These are phyloP conservation scores for Colostygia pectinataria DNA, from an alignment of 2,888 invertebrate genomes.

Conservation along the genomic window DNA sequence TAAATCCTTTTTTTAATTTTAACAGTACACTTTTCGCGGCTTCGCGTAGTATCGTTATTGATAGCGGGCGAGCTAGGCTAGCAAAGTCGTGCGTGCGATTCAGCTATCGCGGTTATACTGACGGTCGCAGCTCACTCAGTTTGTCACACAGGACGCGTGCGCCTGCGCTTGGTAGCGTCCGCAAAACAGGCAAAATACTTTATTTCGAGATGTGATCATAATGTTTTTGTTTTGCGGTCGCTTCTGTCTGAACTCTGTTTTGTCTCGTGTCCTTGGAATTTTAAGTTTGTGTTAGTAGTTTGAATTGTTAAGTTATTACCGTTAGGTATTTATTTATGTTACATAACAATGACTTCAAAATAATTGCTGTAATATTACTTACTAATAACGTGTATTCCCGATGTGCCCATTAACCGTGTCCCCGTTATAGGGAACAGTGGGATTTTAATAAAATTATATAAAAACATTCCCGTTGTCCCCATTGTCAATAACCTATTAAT, in stretches of 20 bases:
- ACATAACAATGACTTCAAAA: no score
- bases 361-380: no score
- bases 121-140: slow-evolving; percentile 36
- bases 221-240: slow-evolving; percentile 32
- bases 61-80: slow-evolving; percentile 41
- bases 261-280: slow-evolving; percentile 30
- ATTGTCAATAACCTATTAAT: no score
- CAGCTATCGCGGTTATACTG: slow-evolving; percentile 56
- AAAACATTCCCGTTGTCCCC: no score
- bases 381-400: no score
- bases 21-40: slow-evolving; percentile 52
- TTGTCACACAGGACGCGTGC: slow-evolving; percentile 36
- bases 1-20: slow-evolving; percentile 47
- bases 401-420: no score
- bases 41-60: slow-evolving; percentile 51
- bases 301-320: background rate
- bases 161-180: slow-evolving; percentile 52
- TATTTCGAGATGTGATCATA: slow-evolving; percentile 69
- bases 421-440: no score
- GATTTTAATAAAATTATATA: no score
- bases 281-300: slow-evolving; percentile 6
- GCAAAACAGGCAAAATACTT: slow-evolving; percentile 34
- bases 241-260: slow-evolving; percentile 29
- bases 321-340: background rate
- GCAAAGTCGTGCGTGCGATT: slow-evolving; percentile 30